Conservation (phyloP, 1,140 invertebrate genomes). For the Ephestia elutella region DNA sequence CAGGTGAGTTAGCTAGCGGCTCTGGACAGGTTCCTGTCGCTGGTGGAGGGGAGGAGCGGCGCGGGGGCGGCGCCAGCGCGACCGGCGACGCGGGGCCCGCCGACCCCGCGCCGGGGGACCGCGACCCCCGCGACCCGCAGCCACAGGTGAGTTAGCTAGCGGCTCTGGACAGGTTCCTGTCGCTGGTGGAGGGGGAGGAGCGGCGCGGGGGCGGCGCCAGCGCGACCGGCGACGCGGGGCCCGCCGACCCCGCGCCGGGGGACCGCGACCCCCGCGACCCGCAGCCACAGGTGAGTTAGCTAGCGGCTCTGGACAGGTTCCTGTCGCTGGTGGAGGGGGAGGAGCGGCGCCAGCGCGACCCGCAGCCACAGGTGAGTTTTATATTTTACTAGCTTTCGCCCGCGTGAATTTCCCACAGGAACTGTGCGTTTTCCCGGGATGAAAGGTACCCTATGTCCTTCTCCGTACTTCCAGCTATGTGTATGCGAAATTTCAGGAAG, state of each 20-base stretch:
- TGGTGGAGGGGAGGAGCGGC: slow-evolving; percentile 84
- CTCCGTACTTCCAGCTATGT: too few species aligned
- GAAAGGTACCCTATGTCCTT: too few species aligned
- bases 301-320: slow-evolving; percentile 80
- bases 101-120: slow-evolving; percentile 28
- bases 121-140: slow-evolving; percentile 36
- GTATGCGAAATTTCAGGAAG: too few species aligned
- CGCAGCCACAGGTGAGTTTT: slow-evolving; percentile 42
- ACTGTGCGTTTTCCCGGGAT: too few species aligned
- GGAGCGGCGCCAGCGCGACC: slow-evolving; percentile 75
- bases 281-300: slow-evolving; percentile 39
- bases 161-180: slow-evolving; percentile 80
- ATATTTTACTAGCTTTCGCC: too few species aligned
- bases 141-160: slow-evolving; percentile 66
- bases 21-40: slow-evolving; percentile 79
- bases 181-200: slow-evolving; percentile 84
- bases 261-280: slow-evolving; percentile 39
- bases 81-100: slow-evolving; percentile 7
- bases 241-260: slow-evolving; percentile 16
- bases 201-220: slow-evolving; percentile 57
- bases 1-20: slow-evolving; percentile 74
- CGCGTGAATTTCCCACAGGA: too few species aligned
- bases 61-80: slow-evolving; percentile 35
- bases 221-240: slow-evolving; percentile 14
- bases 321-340: slow-evolving; percentile 83